These are phyloP conservation scores for Procambarus clarkii DNA, from an alignment of 1,140 invertebrate species.

Conservation along the genomic window DNA sequence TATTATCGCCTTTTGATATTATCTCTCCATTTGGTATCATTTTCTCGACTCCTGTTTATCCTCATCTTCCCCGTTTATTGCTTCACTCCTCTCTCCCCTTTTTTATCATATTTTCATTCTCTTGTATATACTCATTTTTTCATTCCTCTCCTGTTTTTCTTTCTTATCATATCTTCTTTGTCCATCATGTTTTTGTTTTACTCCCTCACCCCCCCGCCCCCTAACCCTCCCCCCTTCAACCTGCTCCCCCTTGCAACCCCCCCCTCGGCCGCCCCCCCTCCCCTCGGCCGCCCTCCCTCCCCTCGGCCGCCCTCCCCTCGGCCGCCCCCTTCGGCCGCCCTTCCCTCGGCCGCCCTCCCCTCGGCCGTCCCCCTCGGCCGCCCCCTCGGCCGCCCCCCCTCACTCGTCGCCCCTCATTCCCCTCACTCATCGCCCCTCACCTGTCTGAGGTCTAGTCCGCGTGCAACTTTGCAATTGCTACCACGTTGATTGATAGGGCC, in stretches of 20 bases:
- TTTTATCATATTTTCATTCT: no score
- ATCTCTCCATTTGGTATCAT: no score
- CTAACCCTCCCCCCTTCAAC: not conserved
- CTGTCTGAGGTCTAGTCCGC: slow-evolving; percentile 22
- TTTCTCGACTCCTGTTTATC: no score
- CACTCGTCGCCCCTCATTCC: not conserved
- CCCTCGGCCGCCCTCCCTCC: no score
- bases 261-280: not conserved
- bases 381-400: not conserved
- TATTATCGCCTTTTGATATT: no score
- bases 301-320: no score
- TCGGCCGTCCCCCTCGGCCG: not conserved
- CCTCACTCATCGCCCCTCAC: slow-evolving; percentile 27
- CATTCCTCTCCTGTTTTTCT: not conserved
- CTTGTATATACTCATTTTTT: no score
- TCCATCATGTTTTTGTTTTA: not conserved
- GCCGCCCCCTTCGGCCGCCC: not conserved
- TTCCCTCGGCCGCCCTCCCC: not conserved
- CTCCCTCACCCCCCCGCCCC: no score
- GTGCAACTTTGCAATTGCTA: slow-evolving; percentile 64
- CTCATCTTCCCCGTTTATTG: no score
- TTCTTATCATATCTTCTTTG: not conserved
- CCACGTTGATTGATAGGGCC: slow-evolving; percentile 58
- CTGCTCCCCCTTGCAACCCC: not conserved
- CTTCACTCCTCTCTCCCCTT: no score